Evolutionary conservation across 2,113 vertebrate genomes (phyloP).

Genomic region (Pterocles orientalis): DNA sequence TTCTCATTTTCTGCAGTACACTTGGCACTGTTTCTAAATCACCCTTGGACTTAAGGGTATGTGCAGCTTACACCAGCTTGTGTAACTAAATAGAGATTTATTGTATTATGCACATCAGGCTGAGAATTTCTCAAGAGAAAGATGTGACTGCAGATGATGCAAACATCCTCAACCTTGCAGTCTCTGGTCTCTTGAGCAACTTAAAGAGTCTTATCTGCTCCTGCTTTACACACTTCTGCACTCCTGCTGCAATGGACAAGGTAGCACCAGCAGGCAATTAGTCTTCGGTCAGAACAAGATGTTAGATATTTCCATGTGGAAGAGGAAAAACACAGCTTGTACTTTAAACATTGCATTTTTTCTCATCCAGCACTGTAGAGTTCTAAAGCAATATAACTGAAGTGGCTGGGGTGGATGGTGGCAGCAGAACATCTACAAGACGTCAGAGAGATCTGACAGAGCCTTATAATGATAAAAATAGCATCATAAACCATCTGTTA

Average conservation of each 20-base stretch:
- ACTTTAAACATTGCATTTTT: background rate
- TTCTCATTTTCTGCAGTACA: background rate
- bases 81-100: background rate
- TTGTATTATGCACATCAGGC: background rate
- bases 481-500: background rate
- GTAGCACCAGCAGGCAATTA: background rate
- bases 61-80: background rate
- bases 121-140: slow-evolving; percentile 6
- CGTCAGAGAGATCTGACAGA: background rate
- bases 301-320: background rate
- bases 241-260: background rate
- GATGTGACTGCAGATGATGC: background rate
- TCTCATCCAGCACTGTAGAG: background rate
- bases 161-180: background rate
- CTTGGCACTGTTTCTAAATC: background rate
- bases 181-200: background rate
- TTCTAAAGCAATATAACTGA: background rate
- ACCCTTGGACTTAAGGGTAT: background rate
- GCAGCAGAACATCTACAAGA: background rate
- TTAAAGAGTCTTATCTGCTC: background rate
- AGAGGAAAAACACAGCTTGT: background rate
- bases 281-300: background rate
- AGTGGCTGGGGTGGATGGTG: background rate
- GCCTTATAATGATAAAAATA: background rate
- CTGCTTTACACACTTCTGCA: background rate